Evolutionary conservation across 2,888 invertebrate genomes (phyloP).

Genomic region (Tuberolachnus salignus): DNA sequence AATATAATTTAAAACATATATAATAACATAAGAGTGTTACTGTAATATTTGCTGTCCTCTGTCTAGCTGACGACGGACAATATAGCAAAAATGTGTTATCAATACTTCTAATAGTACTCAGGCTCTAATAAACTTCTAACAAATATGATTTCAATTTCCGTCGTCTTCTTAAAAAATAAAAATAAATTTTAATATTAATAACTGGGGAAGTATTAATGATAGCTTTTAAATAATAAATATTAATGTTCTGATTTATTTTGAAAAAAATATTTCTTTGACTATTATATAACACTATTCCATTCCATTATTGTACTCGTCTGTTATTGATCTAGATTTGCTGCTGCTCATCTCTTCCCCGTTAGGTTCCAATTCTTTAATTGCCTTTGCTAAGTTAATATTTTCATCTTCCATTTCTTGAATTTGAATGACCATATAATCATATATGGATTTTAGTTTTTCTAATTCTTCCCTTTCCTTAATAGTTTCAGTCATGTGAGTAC

Average conservation of each 20-base stretch:
- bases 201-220: too few relatives aligned
- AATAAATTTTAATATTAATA: too few relatives aligned
- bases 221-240: too few relatives aligned
- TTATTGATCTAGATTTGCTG: not conserved
- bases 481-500: slow-evolving; percentile 42
- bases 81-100: too few relatives aligned
- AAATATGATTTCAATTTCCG: too few relatives aligned
- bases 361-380: slow-evolving; percentile 3
- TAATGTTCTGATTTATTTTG: not conserved
- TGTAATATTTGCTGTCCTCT: too few relatives aligned
- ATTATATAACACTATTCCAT: not conserved
- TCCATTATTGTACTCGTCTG: not conserved
- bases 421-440: slow-evolving; percentile 5
- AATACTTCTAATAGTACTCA: too few relatives aligned
- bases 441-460: slow-evolving; percentile 1
- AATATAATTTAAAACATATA: too few relatives aligned
- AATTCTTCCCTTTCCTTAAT: slow-evolving; percentile 24
- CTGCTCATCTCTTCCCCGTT: not conserved
- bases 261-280: not conserved
- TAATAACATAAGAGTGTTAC: too few relatives aligned
- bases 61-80: too few relatives aligned
- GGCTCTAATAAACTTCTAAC: too few relatives aligned
- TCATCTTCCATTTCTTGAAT: slow-evolving; percentile 31
- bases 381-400: slow-evolving; percentile 4
- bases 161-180: too few relatives aligned